Conservation (phyloP, 2,113 vertebrate species). For the Anthoscopus minutus region DNA sequence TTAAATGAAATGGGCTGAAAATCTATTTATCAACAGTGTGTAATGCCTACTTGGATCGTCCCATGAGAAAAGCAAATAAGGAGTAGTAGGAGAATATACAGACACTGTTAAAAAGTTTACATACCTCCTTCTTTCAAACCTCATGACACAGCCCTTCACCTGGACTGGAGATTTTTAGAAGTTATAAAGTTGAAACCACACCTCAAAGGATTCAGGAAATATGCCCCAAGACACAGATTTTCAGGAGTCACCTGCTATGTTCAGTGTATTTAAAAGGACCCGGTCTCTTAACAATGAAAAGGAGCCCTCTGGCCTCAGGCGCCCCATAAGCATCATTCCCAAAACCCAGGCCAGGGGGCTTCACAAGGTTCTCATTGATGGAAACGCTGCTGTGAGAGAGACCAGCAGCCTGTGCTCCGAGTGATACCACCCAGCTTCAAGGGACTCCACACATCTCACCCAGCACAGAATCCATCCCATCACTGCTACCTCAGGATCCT, state of each 20-base stretch:
- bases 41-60: constrained; percentile 25
- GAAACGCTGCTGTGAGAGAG: background rate
- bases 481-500: background rate
- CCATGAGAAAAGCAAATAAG: constrained; percentile 63
- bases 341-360: background rate
- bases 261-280: background rate
- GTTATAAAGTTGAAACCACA: background rate
- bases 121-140: background rate
- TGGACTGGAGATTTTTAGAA: background rate
- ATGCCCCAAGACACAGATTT: background rate
- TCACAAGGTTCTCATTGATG: background rate
- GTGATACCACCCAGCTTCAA: background rate
- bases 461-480: background rate
- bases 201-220: background rate
- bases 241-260: background rate
- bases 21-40: constrained; percentile 50
- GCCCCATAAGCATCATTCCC: background rate
- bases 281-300: background rate
- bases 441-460: background rate
- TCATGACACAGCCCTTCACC: background rate
- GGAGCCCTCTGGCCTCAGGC: background rate
- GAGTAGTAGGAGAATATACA: constrained; percentile 14
- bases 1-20: constrained; percentile 45
- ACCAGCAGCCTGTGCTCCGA: background rate
- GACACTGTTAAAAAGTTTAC: constrained; percentile 5